Evolutionary conservation across 2,113 vertebrate genomes (phyloP).

Genomic region (Amazona guildingii): DNA sequence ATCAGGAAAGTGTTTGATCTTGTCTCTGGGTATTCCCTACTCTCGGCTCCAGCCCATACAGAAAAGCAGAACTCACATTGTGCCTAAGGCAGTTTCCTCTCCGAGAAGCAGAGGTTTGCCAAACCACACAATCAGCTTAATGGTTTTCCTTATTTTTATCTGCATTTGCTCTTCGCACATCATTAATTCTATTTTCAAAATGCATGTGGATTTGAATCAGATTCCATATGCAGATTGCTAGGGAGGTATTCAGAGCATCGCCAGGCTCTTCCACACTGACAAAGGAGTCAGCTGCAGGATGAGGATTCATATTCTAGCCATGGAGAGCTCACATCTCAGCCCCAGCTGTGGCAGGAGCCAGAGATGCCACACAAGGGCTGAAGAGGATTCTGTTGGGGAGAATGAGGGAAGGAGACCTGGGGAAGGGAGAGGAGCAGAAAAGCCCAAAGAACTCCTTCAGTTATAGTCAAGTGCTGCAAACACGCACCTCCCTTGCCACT

Average conservation of each 20-base stretch:
- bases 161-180: not conserved
- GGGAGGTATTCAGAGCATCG: not conserved
- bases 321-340: not conserved
- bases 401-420: not conserved
- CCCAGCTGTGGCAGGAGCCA: not conserved
- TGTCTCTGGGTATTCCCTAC: not conserved
- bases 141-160: not conserved
- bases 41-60: fast-evolving
- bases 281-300: not conserved
- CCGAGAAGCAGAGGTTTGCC: not conserved
- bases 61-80: not conserved
- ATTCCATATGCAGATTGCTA: not conserved
- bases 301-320: not conserved
- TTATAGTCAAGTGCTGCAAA: not conserved
- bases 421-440: not conserved
- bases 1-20: not conserved
- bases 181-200: slow-evolving; percentile 2
- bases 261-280: not conserved
- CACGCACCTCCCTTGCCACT: not conserved
- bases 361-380: not conserved
- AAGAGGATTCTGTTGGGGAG: not conserved
- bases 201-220: not conserved
- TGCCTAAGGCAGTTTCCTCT: not conserved
- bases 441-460: not conserved
- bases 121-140: not conserved